Base-by-base conservation (phyloP, 2,113 vertebrate species). In the Hypanus sabinus region DNA sequence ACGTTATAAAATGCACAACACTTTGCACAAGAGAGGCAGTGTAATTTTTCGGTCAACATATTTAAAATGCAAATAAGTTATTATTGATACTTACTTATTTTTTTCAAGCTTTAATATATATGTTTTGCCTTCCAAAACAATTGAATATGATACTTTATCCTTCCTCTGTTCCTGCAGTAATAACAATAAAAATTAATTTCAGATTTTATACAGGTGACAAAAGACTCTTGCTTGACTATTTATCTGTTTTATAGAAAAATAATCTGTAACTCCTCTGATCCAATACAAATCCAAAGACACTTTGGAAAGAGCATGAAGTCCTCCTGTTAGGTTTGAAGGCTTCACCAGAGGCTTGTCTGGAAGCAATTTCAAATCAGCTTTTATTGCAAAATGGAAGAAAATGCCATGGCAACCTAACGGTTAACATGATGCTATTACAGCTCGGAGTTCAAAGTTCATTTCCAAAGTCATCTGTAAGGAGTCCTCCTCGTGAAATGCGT, bases 101-200 rank as follows among this genome's bases (percentile, higher is more conserved):
- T 94, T 96, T 95, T 95, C 95, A 83, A 97, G 95, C 70, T 95
- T 95, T 36, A 97, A 95, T 68, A 96, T 79, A 2, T 96, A 95
- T 0, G 95, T 96, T 94, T 95, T 95, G 85, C 96, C 96, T 94
- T 94, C 95, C 94, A 96, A 96, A 95, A 95, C 94, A 94, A 96
- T 22, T 30, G 94, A 95, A 75, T 96, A 97, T 57, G 95, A 95
- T 77, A 96, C 87, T 4, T 94, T 91, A 76, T 96, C 96, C 90
- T 94, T 95, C 94, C 94, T 94, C 85, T 94, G 94, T 60, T 94
- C 95, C 96, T 97, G 95, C 57, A 95, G 95, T 94, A 92, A 36
- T 65, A 36, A 94, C 6, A 79, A 36, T 79, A 65, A 94, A 94
- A 24, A 76, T 57, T 11, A 85, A 85, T 55, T 90, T 90, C 60